These are phyloP conservation scores for Erebia aethiops DNA, from an alignment of 2,888 invertebrate species.

Conservation along the genomic window DNA sequence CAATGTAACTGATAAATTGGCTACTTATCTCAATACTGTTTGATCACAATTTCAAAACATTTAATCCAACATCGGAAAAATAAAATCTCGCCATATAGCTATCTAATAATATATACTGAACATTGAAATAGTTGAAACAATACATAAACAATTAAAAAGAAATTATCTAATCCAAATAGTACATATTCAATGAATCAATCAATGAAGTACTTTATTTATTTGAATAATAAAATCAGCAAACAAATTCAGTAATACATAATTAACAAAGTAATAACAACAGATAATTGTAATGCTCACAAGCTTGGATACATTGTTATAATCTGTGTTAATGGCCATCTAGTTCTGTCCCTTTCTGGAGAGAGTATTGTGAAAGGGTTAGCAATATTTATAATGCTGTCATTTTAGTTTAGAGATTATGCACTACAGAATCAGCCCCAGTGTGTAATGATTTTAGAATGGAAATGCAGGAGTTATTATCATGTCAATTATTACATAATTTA, in stretches of 20 bases:
- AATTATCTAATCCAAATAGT: conserved; percentile 1
- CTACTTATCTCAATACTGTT: conserved; percentile 4
- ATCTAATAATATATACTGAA: neutral
- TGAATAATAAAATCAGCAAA: conserved; percentile 3
- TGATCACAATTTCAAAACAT: conserved; percentile 13
- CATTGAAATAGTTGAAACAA: neutral
- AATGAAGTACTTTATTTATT: conserved; percentile 3
- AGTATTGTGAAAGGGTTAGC: too few species aligned
- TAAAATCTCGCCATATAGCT: neutral
- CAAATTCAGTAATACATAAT: neutral
- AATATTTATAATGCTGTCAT: too few species aligned
- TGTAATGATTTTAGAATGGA: too few species aligned
- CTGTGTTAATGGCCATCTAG: too few species aligned
- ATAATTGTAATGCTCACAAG: neutral
- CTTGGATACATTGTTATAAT: too few species aligned
- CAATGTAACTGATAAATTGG: conserved; percentile 2
- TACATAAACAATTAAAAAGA: neutral
- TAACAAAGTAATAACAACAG: neutral
- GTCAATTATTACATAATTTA: too few species aligned
- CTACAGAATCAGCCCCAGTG: too few species aligned
- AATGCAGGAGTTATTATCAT: too few species aligned
- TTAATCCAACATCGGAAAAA: neutral
- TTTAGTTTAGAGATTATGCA: too few species aligned
- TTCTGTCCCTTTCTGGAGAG: too few species aligned
- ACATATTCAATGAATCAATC: neutral